A percentile compares a stretch with the other conserved stretches of the same genome.
These are phyloP conservation scores for Macropus fuliginosus DNA, from an alignment of 2,797 vertebrate genomes.

Conservation along the genomic window DNA sequence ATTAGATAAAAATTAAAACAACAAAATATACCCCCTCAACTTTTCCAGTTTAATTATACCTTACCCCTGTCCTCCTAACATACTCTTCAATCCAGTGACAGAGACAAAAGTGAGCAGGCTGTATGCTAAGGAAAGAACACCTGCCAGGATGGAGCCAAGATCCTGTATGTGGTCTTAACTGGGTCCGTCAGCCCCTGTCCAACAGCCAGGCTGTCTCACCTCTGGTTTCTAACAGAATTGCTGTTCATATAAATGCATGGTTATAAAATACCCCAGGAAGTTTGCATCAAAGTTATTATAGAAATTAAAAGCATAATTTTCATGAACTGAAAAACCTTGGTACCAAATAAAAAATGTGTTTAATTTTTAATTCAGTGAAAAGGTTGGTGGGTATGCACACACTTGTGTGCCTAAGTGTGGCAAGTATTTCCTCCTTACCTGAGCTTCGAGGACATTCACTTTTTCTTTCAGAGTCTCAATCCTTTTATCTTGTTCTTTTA, in stretches of 20 bases:
- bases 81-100: neutral
- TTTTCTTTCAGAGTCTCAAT: constrained; percentile 82
- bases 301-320: neutral
- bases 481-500: constrained; percentile 82
- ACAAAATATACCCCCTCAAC: neutral
- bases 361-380: constrained; percentile 34
- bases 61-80: neutral
- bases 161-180: neutral
- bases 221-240: neutral
- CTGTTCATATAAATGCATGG: neutral
- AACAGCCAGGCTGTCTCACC: neutral
- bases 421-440: constrained; percentile 75
- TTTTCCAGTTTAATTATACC: neutral
- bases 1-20: neutral
- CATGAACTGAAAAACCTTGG: neutral
- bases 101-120: neutral
- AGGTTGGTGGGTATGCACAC: neutral
- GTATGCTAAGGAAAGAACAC: neutral
- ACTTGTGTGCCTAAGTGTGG: neutral
- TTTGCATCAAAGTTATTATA: neutral
- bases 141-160: neutral
- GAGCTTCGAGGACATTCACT: constrained; percentile 77
- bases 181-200: neutral
- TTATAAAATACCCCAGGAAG: neutral
- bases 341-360: neutral